Conservation (phyloP, 2,797 vertebrate genomes). For the Semaprochilodus insignis region DNA sequence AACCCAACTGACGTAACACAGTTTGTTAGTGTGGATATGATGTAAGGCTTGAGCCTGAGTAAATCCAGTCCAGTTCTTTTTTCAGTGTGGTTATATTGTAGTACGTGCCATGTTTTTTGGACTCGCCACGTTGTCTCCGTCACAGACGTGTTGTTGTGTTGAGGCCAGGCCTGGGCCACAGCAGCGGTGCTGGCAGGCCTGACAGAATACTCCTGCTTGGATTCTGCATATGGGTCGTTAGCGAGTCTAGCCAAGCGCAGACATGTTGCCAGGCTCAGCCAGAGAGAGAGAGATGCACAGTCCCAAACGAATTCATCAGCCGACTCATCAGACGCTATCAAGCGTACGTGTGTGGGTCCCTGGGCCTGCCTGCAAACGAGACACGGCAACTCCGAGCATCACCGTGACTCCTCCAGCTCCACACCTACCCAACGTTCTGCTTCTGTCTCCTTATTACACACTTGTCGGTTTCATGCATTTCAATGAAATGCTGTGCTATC, state of each 20-base stretch:
- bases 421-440: background rate
- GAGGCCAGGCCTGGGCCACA: constrained; percentile 14
- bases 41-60: too few relatives aligned
- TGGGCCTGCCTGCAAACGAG: constrained; percentile 5
- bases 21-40: background rate
- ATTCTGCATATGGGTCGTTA: constrained; percentile 45
- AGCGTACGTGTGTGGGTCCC: constrained; percentile 3
- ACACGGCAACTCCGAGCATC: background rate
- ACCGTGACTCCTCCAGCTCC: background rate
- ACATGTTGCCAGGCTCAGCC: constrained; percentile 26
- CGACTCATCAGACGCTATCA: constrained; percentile 50
- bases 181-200: constrained; percentile 20
- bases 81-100: background rate
- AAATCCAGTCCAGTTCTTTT: background rate
- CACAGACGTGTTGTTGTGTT: background rate
- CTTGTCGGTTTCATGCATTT: constrained; percentile 29
- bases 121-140: background rate
- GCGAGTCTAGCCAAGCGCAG: constrained; percentile 45
- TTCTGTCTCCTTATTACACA: background rate
- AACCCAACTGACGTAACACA: background rate
- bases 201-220: constrained; percentile 38
- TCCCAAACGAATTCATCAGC: constrained; percentile 32
- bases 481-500: constrained; percentile 26
- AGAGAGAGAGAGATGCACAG: constrained; percentile 21
- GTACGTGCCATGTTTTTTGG: constrained; percentile 27